phyloP scores from a whole-genome alignment of 2,113 vertebrate genomes.

The Neodon shergylaensis region DNA sequence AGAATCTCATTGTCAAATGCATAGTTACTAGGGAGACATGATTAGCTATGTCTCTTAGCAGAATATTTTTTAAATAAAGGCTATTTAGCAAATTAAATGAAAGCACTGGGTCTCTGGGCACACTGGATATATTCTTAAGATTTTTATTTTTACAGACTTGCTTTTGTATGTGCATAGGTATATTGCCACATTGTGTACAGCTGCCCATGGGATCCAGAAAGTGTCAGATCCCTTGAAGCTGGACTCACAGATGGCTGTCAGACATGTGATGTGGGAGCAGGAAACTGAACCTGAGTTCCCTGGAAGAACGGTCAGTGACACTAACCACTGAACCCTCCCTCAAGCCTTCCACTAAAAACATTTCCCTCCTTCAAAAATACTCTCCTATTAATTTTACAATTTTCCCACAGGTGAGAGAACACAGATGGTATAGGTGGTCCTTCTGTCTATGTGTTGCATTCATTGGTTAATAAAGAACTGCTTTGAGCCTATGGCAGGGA shows the following conservation, averaged over 20 bases:
- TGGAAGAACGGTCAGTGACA: background rate
- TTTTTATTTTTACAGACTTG: background rate
- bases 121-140: background rate
- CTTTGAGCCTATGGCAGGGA: too few relatives aligned
- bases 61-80: background rate
- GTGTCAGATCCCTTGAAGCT: background rate
- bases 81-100: background rate
- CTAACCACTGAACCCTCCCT: background rate
- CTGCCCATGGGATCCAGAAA: too few relatives aligned
- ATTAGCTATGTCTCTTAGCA: slow-evolving; percentile 24
- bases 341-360: too few relatives aligned
- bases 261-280: background rate
- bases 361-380: background rate
- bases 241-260: background rate
- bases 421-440: too few relatives aligned
- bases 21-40: background rate
- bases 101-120: background rate
- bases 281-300: background rate
- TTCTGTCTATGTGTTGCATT: too few relatives aligned
- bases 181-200: background rate
- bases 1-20: slow-evolving; percentile 34
- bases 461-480: too few relatives aligned
- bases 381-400: background rate
- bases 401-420: background rate
- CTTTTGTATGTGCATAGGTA: background rate